Evolutionary conservation across 2,797 vertebrate species (phyloP).

Genomic region (Manis javanica): DNA sequence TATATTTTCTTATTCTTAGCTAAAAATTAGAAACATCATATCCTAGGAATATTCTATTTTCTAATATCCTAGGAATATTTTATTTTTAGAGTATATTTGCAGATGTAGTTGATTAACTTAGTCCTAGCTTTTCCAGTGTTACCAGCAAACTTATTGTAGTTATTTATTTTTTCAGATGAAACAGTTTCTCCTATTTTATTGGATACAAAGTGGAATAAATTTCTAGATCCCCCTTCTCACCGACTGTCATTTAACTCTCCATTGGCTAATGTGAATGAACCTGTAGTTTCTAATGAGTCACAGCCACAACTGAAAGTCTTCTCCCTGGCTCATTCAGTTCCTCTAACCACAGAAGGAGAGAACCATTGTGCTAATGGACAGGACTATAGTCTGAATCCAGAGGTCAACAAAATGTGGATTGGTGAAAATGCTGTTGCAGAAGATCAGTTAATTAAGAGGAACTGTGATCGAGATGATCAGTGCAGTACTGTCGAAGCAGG

Average conservation of each 20-base stretch:
- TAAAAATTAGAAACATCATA: conserved; percentile 44
- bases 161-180: conserved; percentile 91
- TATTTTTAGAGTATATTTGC: conserved; percentile 40
- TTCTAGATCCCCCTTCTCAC: conserved; percentile 92
- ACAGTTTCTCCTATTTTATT: conserved; percentile 92
- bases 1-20: conserved; percentile 37
- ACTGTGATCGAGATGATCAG: conserved; percentile 75
- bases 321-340: conserved; percentile 85
- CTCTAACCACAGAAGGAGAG: conserved; percentile 79
- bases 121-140: conserved; percentile 42
- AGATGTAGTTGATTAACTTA: conserved; percentile 47
- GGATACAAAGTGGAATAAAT: conserved; percentile 97
- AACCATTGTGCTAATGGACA: conserved; percentile 87
- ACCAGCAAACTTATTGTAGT: conserved; percentile 58
- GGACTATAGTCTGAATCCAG: conserved; percentile 87
- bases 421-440: conserved; percentile 91
- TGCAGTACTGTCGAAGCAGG: conserved; percentile 81
- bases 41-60: conserved; percentile 26
- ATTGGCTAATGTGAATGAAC: conserved; percentile 88
- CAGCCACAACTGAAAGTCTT: conserved; percentile 92
- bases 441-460: conserved; percentile 85
- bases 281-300: conserved; percentile 90
- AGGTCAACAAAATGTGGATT: conserved; percentile 88
- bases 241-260: conserved; percentile 91
- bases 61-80: conserved; percentile 26